Percentiles rank a stretch among this genome's conserved stretches.
Evolutionary conservation across 2,113 vertebrate species (phyloP).

Genomic region (Taurulus bubalis): DNA sequence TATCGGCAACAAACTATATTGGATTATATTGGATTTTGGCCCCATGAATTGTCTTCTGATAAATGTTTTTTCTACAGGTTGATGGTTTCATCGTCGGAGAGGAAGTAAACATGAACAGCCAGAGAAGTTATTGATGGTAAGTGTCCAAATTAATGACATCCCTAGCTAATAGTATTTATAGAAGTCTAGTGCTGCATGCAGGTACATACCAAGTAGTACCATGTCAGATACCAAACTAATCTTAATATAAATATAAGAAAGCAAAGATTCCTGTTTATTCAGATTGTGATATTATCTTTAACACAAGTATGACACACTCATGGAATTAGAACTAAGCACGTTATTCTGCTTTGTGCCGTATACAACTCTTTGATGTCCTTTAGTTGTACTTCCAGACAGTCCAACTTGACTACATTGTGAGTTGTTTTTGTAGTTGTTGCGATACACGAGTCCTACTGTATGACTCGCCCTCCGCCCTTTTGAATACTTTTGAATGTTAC

Average conservation of each 20-base stretch:
- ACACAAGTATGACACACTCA: neutral
- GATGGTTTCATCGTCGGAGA: neutral
- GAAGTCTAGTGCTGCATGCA: neutral
- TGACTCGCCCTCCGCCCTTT: conserved; percentile 9
- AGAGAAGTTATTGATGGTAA: conserved; percentile 14
- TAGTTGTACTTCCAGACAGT: neutral
- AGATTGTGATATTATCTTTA: conserved; percentile 6
- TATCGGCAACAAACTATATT: neutral
- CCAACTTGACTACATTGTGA: conserved; percentile 2
- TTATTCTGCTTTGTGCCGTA: neutral
- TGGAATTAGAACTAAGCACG: neutral
- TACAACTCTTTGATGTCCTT: neutral
- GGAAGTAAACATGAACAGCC: neutral
- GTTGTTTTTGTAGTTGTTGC: conserved; percentile 2
- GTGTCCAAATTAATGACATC: conserved; percentile 9
- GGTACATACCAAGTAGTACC: neutral
- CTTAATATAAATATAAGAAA: neutral
- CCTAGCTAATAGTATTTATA: neutral
- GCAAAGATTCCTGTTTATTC: neutral
- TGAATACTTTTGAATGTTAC: conserved; percentile 26
- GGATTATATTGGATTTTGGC: neutral
- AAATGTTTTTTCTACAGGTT: neutral
- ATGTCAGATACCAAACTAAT: conserved; percentile 4
- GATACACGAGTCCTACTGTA: conserved; percentile 2
- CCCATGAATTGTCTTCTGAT: neutral